These are phyloP conservation scores for Tanypteryx hageni DNA, from an alignment of 2,888 invertebrate genomes.

Conservation along the genomic window DNA sequence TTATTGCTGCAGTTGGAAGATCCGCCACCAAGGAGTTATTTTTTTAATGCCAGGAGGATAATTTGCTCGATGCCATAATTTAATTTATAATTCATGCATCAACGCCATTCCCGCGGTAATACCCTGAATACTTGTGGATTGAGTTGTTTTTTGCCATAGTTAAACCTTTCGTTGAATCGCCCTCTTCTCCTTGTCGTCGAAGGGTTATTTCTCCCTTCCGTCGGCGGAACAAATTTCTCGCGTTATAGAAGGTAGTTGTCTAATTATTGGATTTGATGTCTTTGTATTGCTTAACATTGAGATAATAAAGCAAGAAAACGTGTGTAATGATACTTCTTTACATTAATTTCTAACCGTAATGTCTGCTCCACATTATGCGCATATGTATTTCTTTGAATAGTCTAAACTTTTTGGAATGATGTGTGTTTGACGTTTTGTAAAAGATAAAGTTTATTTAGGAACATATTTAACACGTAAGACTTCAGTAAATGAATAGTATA, in stretches of 20 bases:
- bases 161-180: background rate
- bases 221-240: background rate
- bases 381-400: too few species aligned
- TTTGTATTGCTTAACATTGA: background rate
- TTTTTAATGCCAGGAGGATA: background rate
- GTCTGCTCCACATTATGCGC: too few species aligned
- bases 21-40: background rate
- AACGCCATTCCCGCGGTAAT: background rate
- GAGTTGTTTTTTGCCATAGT: background rate
- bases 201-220: background rate
- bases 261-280: slow-evolving; percentile 11
- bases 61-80: background rate
- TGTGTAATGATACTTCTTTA: background rate
- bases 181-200: background rate
- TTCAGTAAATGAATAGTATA: too few species aligned
- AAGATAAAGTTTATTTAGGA: too few species aligned
- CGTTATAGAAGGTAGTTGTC: background rate
- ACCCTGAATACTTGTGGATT: background rate
- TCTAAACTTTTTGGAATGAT: too few species aligned
- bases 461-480: too few species aligned
- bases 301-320: too few species aligned
- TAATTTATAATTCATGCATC: slow-evolving; percentile 10
- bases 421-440: too few species aligned
- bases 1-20: background rate
- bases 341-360: background rate